A percentile compares a stretch with the other conserved stretches of the same genome.
These are phyloP conservation scores for Nymphicus hollandicus DNA, from an alignment of 2,113 vertebrate genomes.

Conservation along the genomic window DNA sequence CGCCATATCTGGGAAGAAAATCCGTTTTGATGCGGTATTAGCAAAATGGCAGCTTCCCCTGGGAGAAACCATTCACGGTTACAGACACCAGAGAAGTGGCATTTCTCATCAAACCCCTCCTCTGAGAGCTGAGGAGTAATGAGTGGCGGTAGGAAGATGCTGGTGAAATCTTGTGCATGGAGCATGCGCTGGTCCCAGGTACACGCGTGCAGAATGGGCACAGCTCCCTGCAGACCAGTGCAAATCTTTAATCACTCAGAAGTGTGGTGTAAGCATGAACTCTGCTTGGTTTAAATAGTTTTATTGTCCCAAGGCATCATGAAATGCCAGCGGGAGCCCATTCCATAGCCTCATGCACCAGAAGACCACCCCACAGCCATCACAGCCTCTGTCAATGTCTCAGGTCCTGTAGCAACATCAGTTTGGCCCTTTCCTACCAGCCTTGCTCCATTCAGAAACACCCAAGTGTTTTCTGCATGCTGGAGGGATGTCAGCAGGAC, in stretches of 20 bases:
- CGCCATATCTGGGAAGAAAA: background rate
- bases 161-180: fast-evolving
- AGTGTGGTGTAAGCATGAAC: fast-evolving
- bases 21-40: background rate
- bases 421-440: background rate
- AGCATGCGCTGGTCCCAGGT: fast-evolving
- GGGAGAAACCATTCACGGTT: background rate
- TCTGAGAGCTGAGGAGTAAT: background rate
- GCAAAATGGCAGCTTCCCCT: constrained; percentile 33
- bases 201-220: fast-evolving
- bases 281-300: background rate
- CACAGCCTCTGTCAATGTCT: background rate
- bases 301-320: background rate
- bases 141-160: background rate
- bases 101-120: background rate
- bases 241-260: background rate
- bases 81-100: background rate
- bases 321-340: fast-evolving
- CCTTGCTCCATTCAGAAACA: background rate
- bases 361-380: background rate
- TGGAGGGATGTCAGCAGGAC: background rate
- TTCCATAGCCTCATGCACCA: fast-evolving
- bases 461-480: fast-evolving
- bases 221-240: background rate
- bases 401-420: fast-evolving